Evolutionary conservation across 2,888 invertebrate genomes (phyloP).

Genomic region (Alitta virens): DNA sequence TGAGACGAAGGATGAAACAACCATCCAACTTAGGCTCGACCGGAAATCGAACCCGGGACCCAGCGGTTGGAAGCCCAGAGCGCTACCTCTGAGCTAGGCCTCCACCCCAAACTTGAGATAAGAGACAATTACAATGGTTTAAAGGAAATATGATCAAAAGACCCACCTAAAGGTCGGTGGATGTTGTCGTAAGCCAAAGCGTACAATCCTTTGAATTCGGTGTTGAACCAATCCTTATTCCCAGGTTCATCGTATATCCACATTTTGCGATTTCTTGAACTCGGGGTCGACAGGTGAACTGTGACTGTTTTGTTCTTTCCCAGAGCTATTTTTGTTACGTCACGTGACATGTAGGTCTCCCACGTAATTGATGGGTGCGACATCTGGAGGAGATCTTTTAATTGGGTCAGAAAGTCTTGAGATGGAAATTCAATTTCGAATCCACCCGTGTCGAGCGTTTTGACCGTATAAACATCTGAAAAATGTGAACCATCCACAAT

Average conservation of each 20-base stretch:
- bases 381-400: conserved; percentile 1
- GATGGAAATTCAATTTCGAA: conserved; percentile 1
- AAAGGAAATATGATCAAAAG: no score
- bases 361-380: not conserved
- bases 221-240: conserved; percentile 17
- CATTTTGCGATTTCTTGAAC: conserved; percentile 6
- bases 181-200: conserved; percentile 10
- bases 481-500: no score
- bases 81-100: no score
- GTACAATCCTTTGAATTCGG: conserved; percentile 11
- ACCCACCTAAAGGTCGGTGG: not conserved
- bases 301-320: not conserved
- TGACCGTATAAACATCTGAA: not conserved
- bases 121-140: no score
- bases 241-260: conserved; percentile 20
- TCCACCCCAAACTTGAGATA: no score
- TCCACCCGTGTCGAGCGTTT: not conserved
- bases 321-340: not conserved
- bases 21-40: no score
- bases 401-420: not conserved
- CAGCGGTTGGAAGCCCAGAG: no score
- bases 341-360: not conserved
- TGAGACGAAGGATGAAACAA: no score
- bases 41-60: no score
- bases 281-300: conserved; percentile 3